phyloP scores from a whole-genome alignment of 2,888 invertebrate species.

The Dryobotodes eremita region DNA sequence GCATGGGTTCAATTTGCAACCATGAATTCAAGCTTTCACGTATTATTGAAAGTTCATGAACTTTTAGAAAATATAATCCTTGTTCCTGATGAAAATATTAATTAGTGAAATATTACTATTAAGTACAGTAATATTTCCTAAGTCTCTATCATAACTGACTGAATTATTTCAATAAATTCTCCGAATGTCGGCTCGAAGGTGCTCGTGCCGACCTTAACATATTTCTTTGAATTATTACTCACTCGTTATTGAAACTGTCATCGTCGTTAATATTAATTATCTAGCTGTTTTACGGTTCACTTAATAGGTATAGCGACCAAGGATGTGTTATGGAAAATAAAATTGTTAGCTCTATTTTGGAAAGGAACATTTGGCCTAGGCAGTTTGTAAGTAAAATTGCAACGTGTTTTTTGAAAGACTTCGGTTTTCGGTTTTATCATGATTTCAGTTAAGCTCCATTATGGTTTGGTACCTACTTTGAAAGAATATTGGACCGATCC shows the following conservation, averaged over 20 bases:
- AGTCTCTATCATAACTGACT: neutral
- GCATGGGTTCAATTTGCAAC: neutral
- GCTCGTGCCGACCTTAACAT: constrained; percentile 28
- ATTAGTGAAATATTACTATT: neutral
- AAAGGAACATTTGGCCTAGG: neutral
- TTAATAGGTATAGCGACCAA: neutral
- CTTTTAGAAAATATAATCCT: neutral
- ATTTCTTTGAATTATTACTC: constrained; percentile 63
- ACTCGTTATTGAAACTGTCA: constrained; percentile 63
- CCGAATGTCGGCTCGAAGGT: constrained; percentile 12
- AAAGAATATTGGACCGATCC: no score
- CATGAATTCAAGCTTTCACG: neutral
- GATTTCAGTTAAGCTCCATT: neutral
- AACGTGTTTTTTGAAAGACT: neutral
- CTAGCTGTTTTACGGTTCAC: constrained; percentile 23
- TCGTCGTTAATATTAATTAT: constrained; percentile 61
- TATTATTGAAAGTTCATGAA: neutral
- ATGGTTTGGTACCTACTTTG: neutral
- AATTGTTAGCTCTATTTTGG: neutral
- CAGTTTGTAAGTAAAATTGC: neutral
- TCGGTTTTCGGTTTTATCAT: neutral
- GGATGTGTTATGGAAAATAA: no score
- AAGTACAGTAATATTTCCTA: neutral
- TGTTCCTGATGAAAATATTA: neutral
- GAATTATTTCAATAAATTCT: constrained; percentile 38